Evolutionary conservation across 2,888 invertebrate species (phyloP).

Genomic region (Caenorhabditis sp.): DNA sequence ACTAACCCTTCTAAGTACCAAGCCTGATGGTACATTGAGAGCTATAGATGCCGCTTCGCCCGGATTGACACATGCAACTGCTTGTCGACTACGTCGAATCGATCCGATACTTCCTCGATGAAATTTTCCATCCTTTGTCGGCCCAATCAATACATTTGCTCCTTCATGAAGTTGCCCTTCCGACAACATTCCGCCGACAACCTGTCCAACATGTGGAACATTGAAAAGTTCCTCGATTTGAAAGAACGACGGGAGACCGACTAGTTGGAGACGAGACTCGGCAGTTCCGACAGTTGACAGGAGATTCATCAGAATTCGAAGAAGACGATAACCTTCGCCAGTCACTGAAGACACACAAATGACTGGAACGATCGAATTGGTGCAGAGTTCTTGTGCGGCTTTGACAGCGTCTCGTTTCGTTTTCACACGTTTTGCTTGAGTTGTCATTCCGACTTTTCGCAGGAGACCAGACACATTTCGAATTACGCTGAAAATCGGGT

Average conservation of each 20-base stretch:
- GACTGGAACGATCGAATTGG: constrained; percentile 72
- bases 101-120: constrained; percentile 78
- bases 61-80: constrained; percentile 85
- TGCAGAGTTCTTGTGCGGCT: constrained; percentile 78
- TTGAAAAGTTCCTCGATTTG: constrained; percentile 86
- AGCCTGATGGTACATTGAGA: constrained; percentile 73
- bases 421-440: constrained; percentile 45
- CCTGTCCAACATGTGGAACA: constrained; percentile 71
- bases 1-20: constrained; percentile 70
- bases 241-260: constrained; percentile 74
- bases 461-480: constrained; percentile 42
- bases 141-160: constrained; percentile 74
- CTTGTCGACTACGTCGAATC: constrained; percentile 80
- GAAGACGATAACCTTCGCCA: constrained; percentile 79
- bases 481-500: constrained; percentile 38
- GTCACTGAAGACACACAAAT: constrained; percentile 84
- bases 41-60: constrained; percentile 89
- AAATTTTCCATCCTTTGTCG: constrained; percentile 61
- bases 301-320: constrained; percentile 79
- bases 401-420: constrained; percentile 70
- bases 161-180: constrained; percentile 87
- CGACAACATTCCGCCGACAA: constrained; percentile 75
- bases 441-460: constrained; percentile 46
- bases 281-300: constrained; percentile 73
- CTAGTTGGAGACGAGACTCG: constrained; percentile 43